Conservation (phyloP, 2,797 vertebrate species). For the Syndactyla subalaris region DNA sequence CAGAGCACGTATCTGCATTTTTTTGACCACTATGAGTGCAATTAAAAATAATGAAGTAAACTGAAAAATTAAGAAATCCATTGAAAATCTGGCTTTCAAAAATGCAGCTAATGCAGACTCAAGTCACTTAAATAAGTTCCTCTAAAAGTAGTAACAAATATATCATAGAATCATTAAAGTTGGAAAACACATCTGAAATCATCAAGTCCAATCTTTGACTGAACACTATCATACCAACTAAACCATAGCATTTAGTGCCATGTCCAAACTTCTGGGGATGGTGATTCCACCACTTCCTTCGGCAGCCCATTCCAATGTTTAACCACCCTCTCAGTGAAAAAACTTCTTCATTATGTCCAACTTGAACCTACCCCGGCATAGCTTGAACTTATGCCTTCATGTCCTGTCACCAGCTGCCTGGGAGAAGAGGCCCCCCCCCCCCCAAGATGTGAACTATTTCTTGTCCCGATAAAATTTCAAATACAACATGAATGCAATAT, state of each 20-base stretch:
- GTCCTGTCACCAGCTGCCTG: background rate
- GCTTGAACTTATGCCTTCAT: background rate
- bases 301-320: background rate
- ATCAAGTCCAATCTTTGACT: background rate
- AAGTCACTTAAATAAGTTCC: background rate
- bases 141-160: background rate
- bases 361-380: background rate
- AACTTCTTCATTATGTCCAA: background rate
- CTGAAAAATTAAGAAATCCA: background rate
- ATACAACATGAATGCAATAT: background rate
- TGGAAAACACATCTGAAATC: background rate
- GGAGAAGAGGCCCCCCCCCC: rapidly evolving
- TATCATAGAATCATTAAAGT: background rate
- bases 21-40: background rate
- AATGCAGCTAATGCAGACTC: background rate
- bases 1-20: background rate
- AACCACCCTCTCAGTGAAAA: background rate
- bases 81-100: background rate
- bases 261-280: background rate
- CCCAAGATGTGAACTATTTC: background rate
- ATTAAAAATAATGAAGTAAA: background rate
- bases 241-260: background rate
- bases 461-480: background rate
- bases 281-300: background rate
- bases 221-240: background rate